Percentiles rank a stretch among this genome's conserved stretches.
These are phyloP conservation scores for Siniperca chuatsi DNA, from an alignment of 2,113 vertebrate genomes.

Conservation along the genomic window DNA sequence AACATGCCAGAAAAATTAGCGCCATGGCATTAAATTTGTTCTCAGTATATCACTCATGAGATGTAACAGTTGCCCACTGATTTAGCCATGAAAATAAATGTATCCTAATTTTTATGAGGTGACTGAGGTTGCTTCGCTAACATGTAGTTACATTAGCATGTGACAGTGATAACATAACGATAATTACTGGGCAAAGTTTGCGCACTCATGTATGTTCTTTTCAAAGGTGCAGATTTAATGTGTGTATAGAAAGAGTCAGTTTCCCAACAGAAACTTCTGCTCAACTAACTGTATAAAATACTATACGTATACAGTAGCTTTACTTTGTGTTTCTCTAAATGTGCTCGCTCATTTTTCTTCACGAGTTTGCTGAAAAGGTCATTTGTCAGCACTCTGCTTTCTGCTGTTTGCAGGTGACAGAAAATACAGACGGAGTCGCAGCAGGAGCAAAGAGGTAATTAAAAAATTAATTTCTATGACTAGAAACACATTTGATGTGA, in stretches of 20 bases:
- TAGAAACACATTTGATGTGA: constrained; percentile 64
- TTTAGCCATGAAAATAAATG: neutral
- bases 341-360: neutral
- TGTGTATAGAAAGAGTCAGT: neutral
- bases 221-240: neutral
- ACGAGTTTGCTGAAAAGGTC: neutral
- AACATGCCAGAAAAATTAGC: neutral
- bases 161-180: neutral
- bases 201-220: neutral
- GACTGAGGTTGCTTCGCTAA: neutral
- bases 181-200: neutral
- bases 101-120: neutral
- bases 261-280: neutral
- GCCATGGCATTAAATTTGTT: neutral
- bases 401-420: constrained; percentile 79
- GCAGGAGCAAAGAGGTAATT: constrained; percentile 99
- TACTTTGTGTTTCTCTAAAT: constrained; percentile 6
- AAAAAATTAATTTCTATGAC: constrained; percentile 83
- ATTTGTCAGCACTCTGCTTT: neutral
- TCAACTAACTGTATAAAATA: neutral
- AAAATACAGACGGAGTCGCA: constrained; percentile 94
- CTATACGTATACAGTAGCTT: neutral
- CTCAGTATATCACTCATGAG: neutral
- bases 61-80: neutral
- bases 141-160: neutral